Conservation (phyloP, 2,113 vertebrate genomes). For the Oncorhynchus tshawytscha region DNA sequence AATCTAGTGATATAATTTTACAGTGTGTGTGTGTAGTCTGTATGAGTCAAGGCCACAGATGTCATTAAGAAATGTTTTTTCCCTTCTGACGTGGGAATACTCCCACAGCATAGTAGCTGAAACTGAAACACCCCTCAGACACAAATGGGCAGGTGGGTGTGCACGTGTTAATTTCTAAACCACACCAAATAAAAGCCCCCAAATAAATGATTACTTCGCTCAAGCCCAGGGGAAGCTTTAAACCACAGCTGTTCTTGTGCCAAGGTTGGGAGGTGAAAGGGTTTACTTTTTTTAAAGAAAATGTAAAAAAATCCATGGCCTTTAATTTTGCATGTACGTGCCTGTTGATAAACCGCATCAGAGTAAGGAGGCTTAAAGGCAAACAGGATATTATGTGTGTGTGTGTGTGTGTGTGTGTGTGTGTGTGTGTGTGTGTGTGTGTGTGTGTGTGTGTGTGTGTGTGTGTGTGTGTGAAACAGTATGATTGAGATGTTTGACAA, state of each 20-base stretch:
- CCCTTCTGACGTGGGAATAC: neutral
- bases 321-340: neutral
- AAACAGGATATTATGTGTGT: no score
- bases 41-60: slow-evolving; percentile 44
- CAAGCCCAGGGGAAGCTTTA: neutral
- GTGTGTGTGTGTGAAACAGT: no score
- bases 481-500: no score
- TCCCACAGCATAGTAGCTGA: no score
- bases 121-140: neutral
- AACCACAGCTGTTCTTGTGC: neutral
- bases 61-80: slow-evolving; percentile 28
- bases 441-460: no score
- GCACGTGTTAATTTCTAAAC: neutral
- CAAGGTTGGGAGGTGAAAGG: neutral
- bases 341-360: neutral
- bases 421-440: no score
- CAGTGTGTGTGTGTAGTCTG: neutral
- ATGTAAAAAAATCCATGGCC: neutral
- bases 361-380: no score
- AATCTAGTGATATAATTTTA: no score
- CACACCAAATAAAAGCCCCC: neutral
- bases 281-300: neutral
- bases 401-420: no score
- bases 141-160: neutral
- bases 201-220: neutral